phyloP scores from a whole-genome alignment of 2,888 invertebrate genomes.

The Acleris cristana region DNA sequence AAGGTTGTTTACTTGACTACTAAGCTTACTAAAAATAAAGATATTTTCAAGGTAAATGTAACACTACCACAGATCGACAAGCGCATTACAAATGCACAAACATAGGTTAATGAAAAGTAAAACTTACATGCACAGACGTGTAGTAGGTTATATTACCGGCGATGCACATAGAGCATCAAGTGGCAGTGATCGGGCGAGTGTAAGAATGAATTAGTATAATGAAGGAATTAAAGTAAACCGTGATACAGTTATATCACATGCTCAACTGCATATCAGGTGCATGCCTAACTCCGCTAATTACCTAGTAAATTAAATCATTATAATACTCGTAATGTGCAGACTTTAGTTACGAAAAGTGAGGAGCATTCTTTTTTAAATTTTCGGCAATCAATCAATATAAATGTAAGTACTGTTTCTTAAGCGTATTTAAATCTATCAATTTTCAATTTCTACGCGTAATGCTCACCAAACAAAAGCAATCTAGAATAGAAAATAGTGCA shows the following conservation, averaged over 20 bases:
- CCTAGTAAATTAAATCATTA: conserved; percentile 19
- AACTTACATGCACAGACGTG: conserved; percentile 27
- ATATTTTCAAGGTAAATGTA: too few species aligned
- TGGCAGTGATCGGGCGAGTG: conserved; percentile 24
- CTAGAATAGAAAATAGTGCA: too few species aligned
- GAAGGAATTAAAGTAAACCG: conserved; percentile 32
- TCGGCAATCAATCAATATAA: too few species aligned
- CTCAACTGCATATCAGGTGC: conserved; percentile 37
- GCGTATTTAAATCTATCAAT: too few species aligned
- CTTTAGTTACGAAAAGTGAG: conserved; percentile 8
- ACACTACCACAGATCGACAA: too few species aligned
- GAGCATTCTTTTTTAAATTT: neutral
- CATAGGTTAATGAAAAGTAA: conserved; percentile 9
- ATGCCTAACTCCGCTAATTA: conserved; percentile 27
- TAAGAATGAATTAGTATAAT: conserved; percentile 37
- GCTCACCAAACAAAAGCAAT: too few species aligned
- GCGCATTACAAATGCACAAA: neutral
- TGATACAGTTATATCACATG: conserved; percentile 35
- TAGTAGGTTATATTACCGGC: conserved; percentile 12
- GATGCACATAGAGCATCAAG: conserved; percentile 25
- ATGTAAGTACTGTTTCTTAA: too few species aligned
- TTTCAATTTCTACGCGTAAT: too few species aligned
- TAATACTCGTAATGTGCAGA: conserved; percentile 12
- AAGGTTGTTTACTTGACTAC: too few species aligned
- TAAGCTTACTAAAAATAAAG: too few species aligned